Percentiles rank a stretch among this genome's conserved stretches.
Conservation (phyloP, 1,140 invertebrate genomes). For the Trissolcus basalis region DNA sequence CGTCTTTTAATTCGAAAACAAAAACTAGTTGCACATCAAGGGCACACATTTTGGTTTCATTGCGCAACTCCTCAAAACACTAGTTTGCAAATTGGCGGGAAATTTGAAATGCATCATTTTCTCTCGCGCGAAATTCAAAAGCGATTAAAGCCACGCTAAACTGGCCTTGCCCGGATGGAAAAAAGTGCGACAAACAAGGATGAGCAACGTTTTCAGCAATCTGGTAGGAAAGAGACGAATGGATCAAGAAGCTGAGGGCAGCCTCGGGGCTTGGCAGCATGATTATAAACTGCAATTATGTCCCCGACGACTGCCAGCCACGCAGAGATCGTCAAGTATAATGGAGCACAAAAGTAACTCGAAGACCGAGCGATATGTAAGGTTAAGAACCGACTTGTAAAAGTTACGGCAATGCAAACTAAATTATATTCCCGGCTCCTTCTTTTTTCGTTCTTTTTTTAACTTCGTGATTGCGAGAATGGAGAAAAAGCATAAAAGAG, state of each 20-base stretch:
- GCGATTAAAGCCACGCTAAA: slow-evolving; percentile 7
- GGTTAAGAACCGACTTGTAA: slow-evolving; percentile 36
- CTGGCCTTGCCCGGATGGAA: slow-evolving; percentile 9
- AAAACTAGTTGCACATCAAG: too few species aligned
- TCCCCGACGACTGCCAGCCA: slow-evolving; percentile 68
- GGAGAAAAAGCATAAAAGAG: slow-evolving; percentile 40
- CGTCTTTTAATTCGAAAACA: too few species aligned
- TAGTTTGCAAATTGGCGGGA: too few species aligned
- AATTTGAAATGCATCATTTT: slow-evolving; percentile 9
- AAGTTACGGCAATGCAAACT: slow-evolving; percentile 23
- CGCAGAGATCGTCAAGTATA: slow-evolving; percentile 68
- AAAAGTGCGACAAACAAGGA: slow-evolving; percentile 29
- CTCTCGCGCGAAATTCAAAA: slow-evolving; percentile 7
- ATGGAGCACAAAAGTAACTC: slow-evolving; percentile 63
- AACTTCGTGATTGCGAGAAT: slow-evolving; percentile 35
- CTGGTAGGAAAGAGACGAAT: slow-evolving; percentile 24
- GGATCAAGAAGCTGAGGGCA: slow-evolving; percentile 41
- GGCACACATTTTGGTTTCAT: too few species aligned
- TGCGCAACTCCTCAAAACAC: too few species aligned
- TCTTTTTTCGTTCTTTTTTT: neutral
- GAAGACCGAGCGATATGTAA: slow-evolving; percentile 39
- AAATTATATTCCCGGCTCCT: slow-evolving; percentile 35
- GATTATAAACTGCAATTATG: slow-evolving; percentile 74
- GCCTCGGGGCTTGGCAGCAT: slow-evolving; percentile 62
- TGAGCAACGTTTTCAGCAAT: slow-evolving; percentile 21